Evolutionary conservation across 2,888 invertebrate species (phyloP), one percentile per base, ranked within the genome.

Genomic region (Thymelicus sylvestris): DNA sequence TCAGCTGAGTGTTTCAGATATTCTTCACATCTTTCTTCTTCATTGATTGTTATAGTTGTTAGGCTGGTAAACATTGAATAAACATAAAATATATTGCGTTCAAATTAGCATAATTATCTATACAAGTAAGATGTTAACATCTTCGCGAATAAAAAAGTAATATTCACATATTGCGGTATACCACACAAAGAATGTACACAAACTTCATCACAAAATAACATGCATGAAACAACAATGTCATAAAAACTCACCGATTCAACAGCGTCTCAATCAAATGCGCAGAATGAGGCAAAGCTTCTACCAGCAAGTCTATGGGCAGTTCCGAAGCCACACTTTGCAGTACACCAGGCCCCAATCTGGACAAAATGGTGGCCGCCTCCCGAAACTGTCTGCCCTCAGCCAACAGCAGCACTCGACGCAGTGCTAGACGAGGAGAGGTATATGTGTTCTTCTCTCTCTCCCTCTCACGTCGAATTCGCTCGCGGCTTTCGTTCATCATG

Each of bases 271-370:
- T 93, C 63, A 98, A 95, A 78, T 97, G 96, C 2, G 98, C 95
- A 19, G 97, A 97, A 85, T 97, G 97, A 0, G 98, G 98, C 86
- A 98, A 93, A 3, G 98, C 97, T 79, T 98, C 98, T n/a, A 98
- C 96, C 78, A 98, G 94, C 77, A 98, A 93, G 85, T 98, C 98
- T 66, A 98, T 95, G 0, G 98, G 98, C 75, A 98, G 93, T 75
- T 98, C 98, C 0, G 95, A 90, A 0, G 96, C 95, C 1, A 96
- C 96, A 2, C 96, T 95, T 75, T 96, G 96, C 77, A 98, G 94
- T 4, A 98, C 97, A 0, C 96, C 96, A 55, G 96, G 96, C 6
- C 97, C 97, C 19, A 98, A 93, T 59, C 97, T 95, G 60, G 96
- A 95, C 74, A 98, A 95, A 72, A 98, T 96, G 59, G 96, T 96